These are phyloP conservation scores for Halcyon leucocephala DNA, from an alignment of 2,797 vertebrate species.

Conservation along the genomic window DNA sequence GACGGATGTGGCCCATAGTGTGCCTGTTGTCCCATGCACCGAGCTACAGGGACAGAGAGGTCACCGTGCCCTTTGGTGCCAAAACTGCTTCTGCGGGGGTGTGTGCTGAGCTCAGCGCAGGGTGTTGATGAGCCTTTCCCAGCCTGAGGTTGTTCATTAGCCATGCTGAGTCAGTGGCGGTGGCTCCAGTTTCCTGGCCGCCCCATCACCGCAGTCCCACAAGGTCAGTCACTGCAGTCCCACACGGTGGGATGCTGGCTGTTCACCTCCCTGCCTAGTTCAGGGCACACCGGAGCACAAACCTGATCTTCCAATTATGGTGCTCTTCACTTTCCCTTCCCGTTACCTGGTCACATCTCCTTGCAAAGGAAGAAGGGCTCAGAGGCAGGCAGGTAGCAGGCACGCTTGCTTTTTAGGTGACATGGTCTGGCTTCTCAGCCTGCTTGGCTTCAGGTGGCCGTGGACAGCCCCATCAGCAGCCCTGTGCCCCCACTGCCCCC, in stretches of 20 bases:
- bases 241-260: neutral
- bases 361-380: neutral
- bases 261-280: neutral
- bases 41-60: neutral
- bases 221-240: neutral
- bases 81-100: neutral
- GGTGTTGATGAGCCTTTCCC: neutral
- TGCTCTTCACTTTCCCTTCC: neutral
- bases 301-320: neutral
- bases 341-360: neutral
- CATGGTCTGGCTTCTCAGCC: neutral
- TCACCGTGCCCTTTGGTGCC: neutral
- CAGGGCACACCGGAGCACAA: neutral
- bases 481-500: neutral
- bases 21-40: neutral
- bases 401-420: neutral
- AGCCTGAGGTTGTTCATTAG: neutral
- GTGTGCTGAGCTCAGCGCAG: neutral
- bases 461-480: neutral
- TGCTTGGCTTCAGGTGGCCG: neutral
- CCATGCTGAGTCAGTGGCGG: slow-evolving; percentile 23
- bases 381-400: neutral
- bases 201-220: neutral
- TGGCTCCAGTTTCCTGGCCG: neutral
- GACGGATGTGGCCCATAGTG: neutral